phyloP scores from a whole-genome alignment of 2,888 invertebrate species.

The Lymantria monacha region DNA sequence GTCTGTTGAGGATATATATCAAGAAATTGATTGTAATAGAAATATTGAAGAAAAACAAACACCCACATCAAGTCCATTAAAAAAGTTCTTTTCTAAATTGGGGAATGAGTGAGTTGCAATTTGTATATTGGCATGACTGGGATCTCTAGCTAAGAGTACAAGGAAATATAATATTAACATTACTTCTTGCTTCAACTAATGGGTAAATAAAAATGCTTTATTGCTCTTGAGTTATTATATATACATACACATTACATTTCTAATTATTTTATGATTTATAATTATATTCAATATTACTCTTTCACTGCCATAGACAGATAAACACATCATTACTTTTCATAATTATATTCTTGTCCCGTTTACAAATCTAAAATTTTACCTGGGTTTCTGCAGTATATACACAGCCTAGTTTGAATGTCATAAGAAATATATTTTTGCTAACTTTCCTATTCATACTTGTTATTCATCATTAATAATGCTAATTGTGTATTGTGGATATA shows the following conservation, averaged over 20 bases:
- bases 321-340: no score
- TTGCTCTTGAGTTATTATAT: slow-evolving; percentile 13
- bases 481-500: no score
- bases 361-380: no score
- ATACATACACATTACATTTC: no score
- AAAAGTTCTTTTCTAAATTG: slow-evolving; percentile 70
- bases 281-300: no score
- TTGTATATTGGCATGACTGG: slow-evolving; percentile 65
- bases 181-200: slow-evolving; percentile 32
- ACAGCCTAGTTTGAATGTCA: no score
- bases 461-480: no score
- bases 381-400: no score
- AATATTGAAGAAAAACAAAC: slow-evolving; percentile 61
- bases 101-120: slow-evolving; percentile 75
- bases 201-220: slow-evolving; percentile 25
- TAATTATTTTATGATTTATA: not conserved
- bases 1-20: slow-evolving; percentile 77
- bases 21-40: slow-evolving; percentile 75
- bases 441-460: no score
- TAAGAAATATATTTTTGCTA: no score
- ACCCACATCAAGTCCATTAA: slow-evolving; percentile 70
- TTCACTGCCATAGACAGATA: no score
- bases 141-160: slow-evolving; percentile 36
- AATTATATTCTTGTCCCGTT: no score
- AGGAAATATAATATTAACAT: slow-evolving; percentile 18